Conservation (phyloP, 2,888 invertebrate species). For the Coelopa pilipes region DNA sequence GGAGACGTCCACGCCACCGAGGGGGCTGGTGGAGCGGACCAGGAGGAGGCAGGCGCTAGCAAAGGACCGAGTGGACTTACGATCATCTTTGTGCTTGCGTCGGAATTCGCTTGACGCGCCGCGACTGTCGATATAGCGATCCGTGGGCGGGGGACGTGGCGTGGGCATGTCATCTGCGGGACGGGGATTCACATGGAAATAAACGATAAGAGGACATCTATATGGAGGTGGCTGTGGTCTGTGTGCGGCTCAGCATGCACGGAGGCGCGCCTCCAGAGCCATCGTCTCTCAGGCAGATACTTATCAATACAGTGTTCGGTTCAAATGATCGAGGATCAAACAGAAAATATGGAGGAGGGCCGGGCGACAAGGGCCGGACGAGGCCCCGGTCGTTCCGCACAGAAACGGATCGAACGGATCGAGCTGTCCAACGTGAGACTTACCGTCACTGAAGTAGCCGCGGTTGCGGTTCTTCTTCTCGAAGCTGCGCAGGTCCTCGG, state of each 20-base stretch:
- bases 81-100: constrained; percentile 74
- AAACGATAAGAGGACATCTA: constrained; percentile 26
- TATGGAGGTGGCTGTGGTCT: constrained; percentile 44
- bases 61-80: constrained; percentile 68
- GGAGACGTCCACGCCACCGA: constrained; percentile 29
- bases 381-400: neutral
- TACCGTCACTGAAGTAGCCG: constrained; percentile 80
- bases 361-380: neutral
- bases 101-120: constrained; percentile 68
- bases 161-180: constrained; percentile 63
- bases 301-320: constrained; percentile 60
- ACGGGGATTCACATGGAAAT: constrained; percentile 11
- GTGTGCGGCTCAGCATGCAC: constrained; percentile 56
- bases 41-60: neutral
- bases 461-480: constrained; percentile 70
- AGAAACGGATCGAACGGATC: neutral
- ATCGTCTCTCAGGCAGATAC: constrained; percentile 62
- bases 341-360: constrained; percentile 1
- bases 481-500: constrained; percentile 72
- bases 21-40: no score
- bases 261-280: constrained; percentile 5
- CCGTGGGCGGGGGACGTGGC: constrained; percentile 61
- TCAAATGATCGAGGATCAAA: constrained; percentile 28
- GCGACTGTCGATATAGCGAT: constrained; percentile 64
- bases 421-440: constrained; percentile 57